Evolutionary conservation across 2,888 invertebrate species (phyloP).

Genomic region (Ceriagrion tenellum): DNA sequence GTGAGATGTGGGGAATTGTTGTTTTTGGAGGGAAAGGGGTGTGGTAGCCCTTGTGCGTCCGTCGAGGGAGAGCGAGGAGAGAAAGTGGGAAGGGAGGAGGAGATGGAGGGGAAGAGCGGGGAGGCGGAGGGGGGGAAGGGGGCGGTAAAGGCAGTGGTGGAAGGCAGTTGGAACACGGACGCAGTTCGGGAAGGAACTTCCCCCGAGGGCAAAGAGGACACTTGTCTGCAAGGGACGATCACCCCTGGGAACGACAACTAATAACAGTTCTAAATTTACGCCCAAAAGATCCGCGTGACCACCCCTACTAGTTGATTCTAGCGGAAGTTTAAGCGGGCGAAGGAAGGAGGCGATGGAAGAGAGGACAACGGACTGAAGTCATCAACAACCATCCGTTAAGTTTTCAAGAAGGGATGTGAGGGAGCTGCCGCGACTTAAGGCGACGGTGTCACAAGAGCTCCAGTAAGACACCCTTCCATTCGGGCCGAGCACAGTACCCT

Average conservation of each 20-base stretch:
- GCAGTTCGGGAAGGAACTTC: background rate
- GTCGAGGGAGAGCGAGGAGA: slow-evolving; percentile 16
- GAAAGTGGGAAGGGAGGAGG: slow-evolving; percentile 42
- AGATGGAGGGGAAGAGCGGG: background rate
- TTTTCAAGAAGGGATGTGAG: background rate
- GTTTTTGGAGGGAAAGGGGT: background rate
- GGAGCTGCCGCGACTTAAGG: background rate
- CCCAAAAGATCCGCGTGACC: background rate
- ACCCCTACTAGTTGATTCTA: background rate
- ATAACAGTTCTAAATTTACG: background rate
- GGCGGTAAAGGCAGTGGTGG: background rate
- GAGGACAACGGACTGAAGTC: background rate
- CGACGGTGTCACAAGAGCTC: background rate
- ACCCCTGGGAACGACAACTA: background rate
- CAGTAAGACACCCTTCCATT: background rate
- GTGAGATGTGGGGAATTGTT: no score
- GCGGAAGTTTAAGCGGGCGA: background rate
- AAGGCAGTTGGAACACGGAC: background rate
- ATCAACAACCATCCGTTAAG: background rate
- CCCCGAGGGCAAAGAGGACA: no score
- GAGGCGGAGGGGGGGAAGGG: background rate
- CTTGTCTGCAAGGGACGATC: background rate
- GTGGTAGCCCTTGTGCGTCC: background rate
- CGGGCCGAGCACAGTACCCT: no score
- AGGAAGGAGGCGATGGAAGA: background rate